Percentiles rank a stretch among this genome's conserved stretches.
Conservation (phyloP, 2,888 invertebrate species). For the Yponomeuta plumbellus region DNA sequence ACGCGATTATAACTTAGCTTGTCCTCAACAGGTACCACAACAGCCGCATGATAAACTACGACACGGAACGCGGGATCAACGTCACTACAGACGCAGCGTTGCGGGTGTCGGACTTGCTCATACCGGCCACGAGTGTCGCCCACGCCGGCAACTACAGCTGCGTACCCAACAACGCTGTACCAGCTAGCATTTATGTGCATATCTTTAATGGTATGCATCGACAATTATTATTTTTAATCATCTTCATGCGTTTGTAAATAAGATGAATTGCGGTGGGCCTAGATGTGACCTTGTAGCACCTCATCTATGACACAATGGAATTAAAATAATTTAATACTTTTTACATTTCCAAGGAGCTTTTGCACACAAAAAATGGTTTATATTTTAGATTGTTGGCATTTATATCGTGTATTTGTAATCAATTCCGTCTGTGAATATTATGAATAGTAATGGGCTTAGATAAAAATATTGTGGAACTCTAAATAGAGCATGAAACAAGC, state of each 20-base stretch:
- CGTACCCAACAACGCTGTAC: constrained; percentile 91
- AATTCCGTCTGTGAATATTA: no score
- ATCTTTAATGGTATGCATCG: constrained; percentile 84
- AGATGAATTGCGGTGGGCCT: no score
- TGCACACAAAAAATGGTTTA: no score
- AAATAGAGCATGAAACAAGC: no score
- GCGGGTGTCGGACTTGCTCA: constrained; percentile 80
- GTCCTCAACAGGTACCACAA: constrained; percentile 83
- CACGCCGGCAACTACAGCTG: constrained; percentile 94
- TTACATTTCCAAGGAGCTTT: no score
- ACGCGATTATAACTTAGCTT: not conserved
- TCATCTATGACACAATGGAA: no score
- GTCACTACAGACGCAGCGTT: constrained; percentile 87
- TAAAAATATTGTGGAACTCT: no score
- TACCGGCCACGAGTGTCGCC: constrained; percentile 76
- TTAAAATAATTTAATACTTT: no score
- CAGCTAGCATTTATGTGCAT: constrained; percentile 91
- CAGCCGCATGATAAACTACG: constrained; percentile 94
- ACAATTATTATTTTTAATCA: not conserved
- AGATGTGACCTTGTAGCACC: no score
- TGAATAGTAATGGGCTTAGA: no score
- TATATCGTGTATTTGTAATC: no score
- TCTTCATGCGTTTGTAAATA: not conserved
- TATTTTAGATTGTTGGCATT: no score
- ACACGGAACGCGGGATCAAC: constrained; percentile 89